These are phyloP conservation scores for Drosophila persimilis DNA, from an alignment of 1,140 invertebrate genomes.

Conservation along the genomic window DNA sequence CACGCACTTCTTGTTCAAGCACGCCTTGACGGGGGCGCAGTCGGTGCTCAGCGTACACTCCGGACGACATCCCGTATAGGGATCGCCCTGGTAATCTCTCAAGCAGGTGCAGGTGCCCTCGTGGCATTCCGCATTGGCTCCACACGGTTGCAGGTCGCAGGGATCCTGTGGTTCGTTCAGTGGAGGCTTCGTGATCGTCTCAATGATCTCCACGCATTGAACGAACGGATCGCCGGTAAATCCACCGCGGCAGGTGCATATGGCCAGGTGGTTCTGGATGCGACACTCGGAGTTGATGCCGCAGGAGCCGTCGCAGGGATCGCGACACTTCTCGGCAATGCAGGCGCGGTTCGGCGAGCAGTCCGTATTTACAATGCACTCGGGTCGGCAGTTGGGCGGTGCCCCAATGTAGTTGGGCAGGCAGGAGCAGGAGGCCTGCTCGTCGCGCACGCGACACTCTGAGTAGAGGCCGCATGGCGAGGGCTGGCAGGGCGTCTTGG, in stretches of 20 bases:
- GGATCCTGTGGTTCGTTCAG: slow-evolving; percentile 83
- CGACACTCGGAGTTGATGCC: slow-evolving; percentile 89
- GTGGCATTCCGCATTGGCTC: slow-evolving; percentile 90
- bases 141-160: slow-evolving; percentile 90
- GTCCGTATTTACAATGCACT: slow-evolving; percentile 91
- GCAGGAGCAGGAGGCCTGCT: slow-evolving; percentile 90
- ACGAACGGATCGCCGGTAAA: slow-evolving; percentile 90
- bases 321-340: slow-evolving; percentile 89
- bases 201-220: slow-evolving; percentile 86
- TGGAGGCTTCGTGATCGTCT: slow-evolving; percentile 85
- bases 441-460: slow-evolving; percentile 86
- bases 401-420: slow-evolving; percentile 89
- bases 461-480: slow-evolving; percentile 91
- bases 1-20: slow-evolving; percentile 89
- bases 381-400: slow-evolving; percentile 90
- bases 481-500: slow-evolving; percentile 88
- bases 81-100: slow-evolving; percentile 87
- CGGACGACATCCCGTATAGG: slow-evolving; percentile 89
- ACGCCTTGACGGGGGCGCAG: slow-evolving; percentile 89
- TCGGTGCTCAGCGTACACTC: slow-evolving; percentile 94
- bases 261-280: slow-evolving; percentile 89
- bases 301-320: slow-evolving; percentile 91
- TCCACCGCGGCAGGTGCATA: slow-evolving; percentile 88
- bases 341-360: slow-evolving; percentile 91
- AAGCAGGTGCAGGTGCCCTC: slow-evolving; percentile 87